Percentiles rank a stretch among this genome's conserved stretches.
These are phyloP conservation scores for Xerus inauris DNA, from an alignment of 2,113 vertebrate species.

Conservation along the genomic window DNA sequence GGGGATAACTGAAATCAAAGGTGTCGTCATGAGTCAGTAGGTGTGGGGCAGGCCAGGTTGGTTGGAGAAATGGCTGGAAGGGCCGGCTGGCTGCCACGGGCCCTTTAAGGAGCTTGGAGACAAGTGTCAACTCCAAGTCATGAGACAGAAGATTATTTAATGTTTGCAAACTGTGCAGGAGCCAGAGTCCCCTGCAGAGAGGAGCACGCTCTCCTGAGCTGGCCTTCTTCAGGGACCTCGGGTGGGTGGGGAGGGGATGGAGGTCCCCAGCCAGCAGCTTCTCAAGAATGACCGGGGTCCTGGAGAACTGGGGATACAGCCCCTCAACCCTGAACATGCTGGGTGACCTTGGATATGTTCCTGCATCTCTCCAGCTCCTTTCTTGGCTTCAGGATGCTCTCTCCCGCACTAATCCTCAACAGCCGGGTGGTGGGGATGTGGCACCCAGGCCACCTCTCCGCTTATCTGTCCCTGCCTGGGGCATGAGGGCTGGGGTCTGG, in stretches of 20 bases:
- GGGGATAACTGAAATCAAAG: not conserved
- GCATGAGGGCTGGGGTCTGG: too few relatives aligned
- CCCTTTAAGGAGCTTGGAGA: conserved; percentile 35
- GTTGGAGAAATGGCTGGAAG: not conserved
- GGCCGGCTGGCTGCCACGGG: not conserved
- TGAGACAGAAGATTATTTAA: conserved; percentile 29
- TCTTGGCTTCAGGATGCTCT: not conserved
- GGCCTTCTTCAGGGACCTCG: not conserved
- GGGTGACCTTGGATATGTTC: conserved; percentile 30
- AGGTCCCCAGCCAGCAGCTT: not conserved
- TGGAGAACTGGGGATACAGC: not conserved
- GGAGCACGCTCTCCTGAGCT: not conserved
- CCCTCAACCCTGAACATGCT: not conserved
- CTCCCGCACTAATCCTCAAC: not conserved
- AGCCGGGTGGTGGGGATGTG: not conserved
- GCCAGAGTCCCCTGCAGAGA: not conserved
- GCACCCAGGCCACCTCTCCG: not conserved
- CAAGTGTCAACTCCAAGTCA: not conserved
- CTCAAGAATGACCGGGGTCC: not conserved
- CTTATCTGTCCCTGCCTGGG: not conserved
- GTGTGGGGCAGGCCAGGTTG: not conserved
- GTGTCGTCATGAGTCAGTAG: not conserved
- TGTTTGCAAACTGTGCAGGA: not conserved
- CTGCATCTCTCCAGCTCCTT: not conserved
- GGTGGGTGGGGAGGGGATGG: not conserved